Evolutionary conservation across 2,888 invertebrate genomes (phyloP).

Genomic region (Nebria brevicollis): DNA sequence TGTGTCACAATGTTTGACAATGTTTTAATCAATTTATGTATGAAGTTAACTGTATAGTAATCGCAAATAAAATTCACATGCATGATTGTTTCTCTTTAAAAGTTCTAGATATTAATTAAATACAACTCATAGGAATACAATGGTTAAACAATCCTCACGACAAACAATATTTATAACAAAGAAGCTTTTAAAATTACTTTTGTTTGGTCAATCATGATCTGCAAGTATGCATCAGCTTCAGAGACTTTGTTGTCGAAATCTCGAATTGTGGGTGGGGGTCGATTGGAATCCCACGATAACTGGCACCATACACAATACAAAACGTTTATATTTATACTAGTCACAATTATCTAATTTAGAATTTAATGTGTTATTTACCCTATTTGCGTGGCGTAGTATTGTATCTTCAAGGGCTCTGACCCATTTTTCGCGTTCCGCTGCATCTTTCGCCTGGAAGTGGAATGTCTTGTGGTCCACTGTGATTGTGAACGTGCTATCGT

Average conservation of each 20-base stretch:
- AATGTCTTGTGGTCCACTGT: conserved; percentile 99
- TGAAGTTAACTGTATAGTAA: no score
- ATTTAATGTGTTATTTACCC: conserved; percentile 60
- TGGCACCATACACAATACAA: conserved; percentile 53
- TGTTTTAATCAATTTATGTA: no score
- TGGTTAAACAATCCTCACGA: background rate
- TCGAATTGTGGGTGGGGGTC: conserved; percentile 68
- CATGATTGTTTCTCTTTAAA: no score
- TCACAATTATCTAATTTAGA: background rate
- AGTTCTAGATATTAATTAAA: no score
- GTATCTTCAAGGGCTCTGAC: conserved; percentile 95
- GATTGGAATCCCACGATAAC: conserved; percentile 69
- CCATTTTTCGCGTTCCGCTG: conserved; percentile 96
- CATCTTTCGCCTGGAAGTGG: conserved; percentile 97
- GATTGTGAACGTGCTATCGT: conserved; percentile 98
- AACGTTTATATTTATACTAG: conserved; percentile 42
- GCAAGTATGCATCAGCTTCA: conserved; percentile 96
- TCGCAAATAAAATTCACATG: no score
- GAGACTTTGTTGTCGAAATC: conserved; percentile 91
- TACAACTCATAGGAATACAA: background rate
- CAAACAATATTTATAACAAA: background rate
- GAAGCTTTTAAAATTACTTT: conserved; percentile 67
- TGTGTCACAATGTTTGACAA: background rate
- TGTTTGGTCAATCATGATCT: conserved; percentile 93
- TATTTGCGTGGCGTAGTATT: conserved; percentile 83